These are phyloP conservation scores for Rhaphigaster nebulosa DNA, from an alignment of 2,888 invertebrate genomes.

Conservation along the genomic window DNA sequence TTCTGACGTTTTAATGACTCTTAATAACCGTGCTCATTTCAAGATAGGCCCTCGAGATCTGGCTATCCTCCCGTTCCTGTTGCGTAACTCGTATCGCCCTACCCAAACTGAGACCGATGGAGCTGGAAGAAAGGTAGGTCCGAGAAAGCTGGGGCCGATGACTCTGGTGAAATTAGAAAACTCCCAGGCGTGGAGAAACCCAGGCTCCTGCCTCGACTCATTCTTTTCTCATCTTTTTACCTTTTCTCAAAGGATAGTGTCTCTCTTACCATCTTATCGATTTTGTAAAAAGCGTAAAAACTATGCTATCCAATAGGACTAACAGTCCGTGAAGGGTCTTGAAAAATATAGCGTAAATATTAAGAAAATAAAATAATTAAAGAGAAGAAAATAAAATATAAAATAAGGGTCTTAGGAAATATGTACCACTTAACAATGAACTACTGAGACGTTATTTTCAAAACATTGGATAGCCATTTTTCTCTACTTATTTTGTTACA, in stretches of 20 bases:
- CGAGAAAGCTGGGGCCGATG: slow-evolving; percentile 50
- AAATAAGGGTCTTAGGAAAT: too few relatives aligned
- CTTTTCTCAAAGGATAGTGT: background rate
- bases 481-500: too few relatives aligned
- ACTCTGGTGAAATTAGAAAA: slow-evolving; percentile 49
- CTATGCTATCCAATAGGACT: background rate
- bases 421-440: too few relatives aligned
- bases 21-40: background rate
- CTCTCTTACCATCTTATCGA: background rate
- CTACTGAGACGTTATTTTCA: too few relatives aligned
- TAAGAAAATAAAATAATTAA: too few relatives aligned
- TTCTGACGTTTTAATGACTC: background rate
- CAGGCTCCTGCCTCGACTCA: background rate
- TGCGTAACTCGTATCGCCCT: background rate
- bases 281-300: slow-evolving; percentile 9
- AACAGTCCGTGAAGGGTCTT: too few relatives aligned
- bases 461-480: too few relatives aligned
- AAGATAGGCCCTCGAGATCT: background rate
- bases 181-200: slow-evolving; percentile 40
- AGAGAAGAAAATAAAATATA: too few relatives aligned
- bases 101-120: background rate
- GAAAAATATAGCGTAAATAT: too few relatives aligned
- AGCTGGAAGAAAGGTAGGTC: slow-evolving; percentile 43
- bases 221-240: slow-evolving; percentile 40
- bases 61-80: background rate